phyloP scores from a whole-genome alignment of 2,113 vertebrate genomes.

The Stigmatopora nigra region DNA sequence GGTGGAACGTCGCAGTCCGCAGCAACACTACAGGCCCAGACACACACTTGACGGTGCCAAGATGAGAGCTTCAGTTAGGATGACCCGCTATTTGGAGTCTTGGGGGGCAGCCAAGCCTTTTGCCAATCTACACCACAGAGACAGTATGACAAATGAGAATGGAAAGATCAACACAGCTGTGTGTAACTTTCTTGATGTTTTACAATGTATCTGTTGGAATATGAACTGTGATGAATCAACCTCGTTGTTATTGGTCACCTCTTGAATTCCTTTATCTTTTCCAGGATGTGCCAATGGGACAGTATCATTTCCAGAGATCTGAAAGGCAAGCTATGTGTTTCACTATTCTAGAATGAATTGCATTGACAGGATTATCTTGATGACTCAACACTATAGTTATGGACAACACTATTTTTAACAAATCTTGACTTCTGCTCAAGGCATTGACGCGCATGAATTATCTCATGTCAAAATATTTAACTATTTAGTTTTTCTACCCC shows the following conservation, averaged over 20 bases:
- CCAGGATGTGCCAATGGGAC: conserved; percentile 92
- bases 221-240: not conserved
- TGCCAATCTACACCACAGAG: conserved; percentile 90
- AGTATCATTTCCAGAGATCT: conserved; percentile 91
- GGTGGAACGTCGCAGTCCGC: conserved; percentile 86
- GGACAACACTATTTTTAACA: conserved; percentile 22
- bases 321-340: conserved; percentile 77
- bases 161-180: conserved; percentile 96
- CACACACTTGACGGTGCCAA: conserved; percentile 82
- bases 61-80: conserved; percentile 94
- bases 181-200: conserved; percentile 33
- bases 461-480: conserved; percentile 11
- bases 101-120: conserved; percentile 98
- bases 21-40: conserved; percentile 82
- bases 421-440: conserved; percentile 9
- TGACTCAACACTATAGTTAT: conserved; percentile 4
- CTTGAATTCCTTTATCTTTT: conserved; percentile 19
- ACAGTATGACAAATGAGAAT: conserved; percentile 98
- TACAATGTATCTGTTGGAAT: not conserved
- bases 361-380: conserved; percentile 26
- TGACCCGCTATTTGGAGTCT: conserved; percentile 96
- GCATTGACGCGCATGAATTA: conserved; percentile 28
- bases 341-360: not conserved
- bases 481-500: conserved; percentile 15
- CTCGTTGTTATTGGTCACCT: conserved; percentile 5